Evolutionary conservation across 1,140 invertebrate species (phyloP).

Genomic region (Trigoniulus corallinus): DNA sequence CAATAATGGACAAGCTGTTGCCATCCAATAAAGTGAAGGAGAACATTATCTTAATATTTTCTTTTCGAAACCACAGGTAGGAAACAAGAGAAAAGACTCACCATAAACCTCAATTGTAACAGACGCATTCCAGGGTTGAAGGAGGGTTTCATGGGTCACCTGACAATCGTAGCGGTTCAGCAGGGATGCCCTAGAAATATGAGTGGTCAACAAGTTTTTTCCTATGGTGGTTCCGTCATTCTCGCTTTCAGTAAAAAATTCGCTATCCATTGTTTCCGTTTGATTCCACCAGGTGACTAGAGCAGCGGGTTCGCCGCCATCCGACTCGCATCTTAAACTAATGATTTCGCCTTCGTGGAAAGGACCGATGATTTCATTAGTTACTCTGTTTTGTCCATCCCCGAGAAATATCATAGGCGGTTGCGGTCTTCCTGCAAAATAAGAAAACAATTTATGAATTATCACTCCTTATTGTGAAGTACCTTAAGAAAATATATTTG

Average conservation of each 20-base stretch:
- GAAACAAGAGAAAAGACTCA: too few species aligned
- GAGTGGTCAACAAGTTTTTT: slow-evolving; percentile 40
- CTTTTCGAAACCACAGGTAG: too few species aligned
- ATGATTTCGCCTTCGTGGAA: slow-evolving; percentile 59
- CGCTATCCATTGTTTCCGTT: slow-evolving; percentile 28
- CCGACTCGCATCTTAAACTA: slow-evolving; percentile 51
- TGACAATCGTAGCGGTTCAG: slow-evolving; percentile 56
- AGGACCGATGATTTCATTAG: slow-evolving; percentile 23
- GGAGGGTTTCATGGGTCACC: slow-evolving; percentile 53
- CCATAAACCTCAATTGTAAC: too few species aligned
- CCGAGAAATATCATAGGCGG: slow-evolving; percentile 9
- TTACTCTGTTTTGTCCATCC: slow-evolving; percentile 16
- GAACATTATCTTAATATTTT: too few species aligned
- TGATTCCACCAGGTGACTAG: slow-evolving; percentile 69
- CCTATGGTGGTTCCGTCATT: slow-evolving; percentile 11
- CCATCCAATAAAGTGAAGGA: too few species aligned
- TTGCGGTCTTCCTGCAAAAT: slow-evolving; percentile 10
- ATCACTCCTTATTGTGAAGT: neutral
- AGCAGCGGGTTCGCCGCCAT: slow-evolving; percentile 60
- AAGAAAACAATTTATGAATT: slow-evolving; percentile 1
- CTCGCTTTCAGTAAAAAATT: neutral
- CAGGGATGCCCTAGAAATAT: slow-evolving; percentile 47
- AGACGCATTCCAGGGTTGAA: too few species aligned
- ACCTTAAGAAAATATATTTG: too few species aligned
- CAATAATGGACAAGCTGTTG: too few species aligned